phyloP scores from a whole-genome alignment of 2,113 vertebrate species.

The Hippocampus barbouri region DNA sequence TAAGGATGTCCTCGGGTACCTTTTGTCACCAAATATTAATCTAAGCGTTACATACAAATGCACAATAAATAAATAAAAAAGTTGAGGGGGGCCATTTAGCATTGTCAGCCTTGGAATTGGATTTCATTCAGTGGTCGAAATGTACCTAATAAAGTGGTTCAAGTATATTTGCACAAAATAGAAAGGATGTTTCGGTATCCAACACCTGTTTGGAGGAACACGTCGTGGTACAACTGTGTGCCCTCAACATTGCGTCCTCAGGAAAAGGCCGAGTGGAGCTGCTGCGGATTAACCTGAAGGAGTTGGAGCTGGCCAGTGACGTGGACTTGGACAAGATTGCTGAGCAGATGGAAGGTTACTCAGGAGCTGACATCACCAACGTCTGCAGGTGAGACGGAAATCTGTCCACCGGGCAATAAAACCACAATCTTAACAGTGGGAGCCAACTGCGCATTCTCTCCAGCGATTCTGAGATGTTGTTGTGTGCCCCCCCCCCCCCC shows the following conservation, averaged over 20 bases:
- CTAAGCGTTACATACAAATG: background rate
- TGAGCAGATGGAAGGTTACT: slow-evolving; percentile 95
- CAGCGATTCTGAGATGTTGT: too few relatives aligned
- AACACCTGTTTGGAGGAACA: background rate
- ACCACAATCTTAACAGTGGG: too few relatives aligned
- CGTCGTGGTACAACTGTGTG: background rate
- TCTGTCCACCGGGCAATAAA: background rate
- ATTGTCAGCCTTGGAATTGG: background rate
- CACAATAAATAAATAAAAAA: background rate
- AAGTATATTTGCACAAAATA: background rate
- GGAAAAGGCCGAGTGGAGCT: slow-evolving; percentile 90
- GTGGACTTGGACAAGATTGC: slow-evolving; percentile 90
- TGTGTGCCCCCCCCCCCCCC: too few relatives aligned
- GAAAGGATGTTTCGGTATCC: background rate
- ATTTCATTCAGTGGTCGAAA: background rate
- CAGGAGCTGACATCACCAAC: slow-evolving; percentile 95
- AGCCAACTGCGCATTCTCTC: too few relatives aligned
- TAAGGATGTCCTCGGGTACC: background rate
- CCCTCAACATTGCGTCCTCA: slow-evolving; percentile 47
- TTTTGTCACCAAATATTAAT: background rate
- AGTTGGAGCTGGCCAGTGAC: slow-evolving; percentile 89
- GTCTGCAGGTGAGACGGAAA: slow-evolving; percentile 85
- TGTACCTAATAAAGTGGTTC: background rate
- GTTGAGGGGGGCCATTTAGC: background rate
- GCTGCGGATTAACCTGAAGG: slow-evolving; percentile 87